These are phyloP conservation scores for Meteorus cinctellus DNA, from an alignment of 2,888 invertebrate genomes.

Conservation along the genomic window DNA sequence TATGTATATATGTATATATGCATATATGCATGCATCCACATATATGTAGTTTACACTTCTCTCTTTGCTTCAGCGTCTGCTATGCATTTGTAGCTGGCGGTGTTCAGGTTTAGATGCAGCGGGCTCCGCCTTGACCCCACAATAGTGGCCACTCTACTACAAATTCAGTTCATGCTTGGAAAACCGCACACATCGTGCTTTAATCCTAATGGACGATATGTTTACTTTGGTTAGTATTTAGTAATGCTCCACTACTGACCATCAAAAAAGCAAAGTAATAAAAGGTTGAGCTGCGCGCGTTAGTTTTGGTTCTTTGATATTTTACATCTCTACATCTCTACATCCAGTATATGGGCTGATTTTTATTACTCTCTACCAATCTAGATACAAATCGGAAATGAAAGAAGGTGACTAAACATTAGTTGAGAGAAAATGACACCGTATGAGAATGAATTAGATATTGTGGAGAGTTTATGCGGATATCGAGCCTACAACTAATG, in stretches of 20 bases:
- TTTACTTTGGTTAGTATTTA: slow-evolving; percentile 25
- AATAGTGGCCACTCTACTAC: slow-evolving; percentile 37
- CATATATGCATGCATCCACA: background rate
- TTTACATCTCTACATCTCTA: too few species aligned
- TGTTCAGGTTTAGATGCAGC: slow-evolving; percentile 55
- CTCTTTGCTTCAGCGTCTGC: slow-evolving; percentile 29
- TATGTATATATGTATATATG: too few species aligned
- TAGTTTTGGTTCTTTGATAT: too few species aligned
- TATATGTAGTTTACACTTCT: slow-evolving; percentile 20
- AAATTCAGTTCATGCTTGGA: slow-evolving; percentile 38
- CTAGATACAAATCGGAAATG: too few species aligned
- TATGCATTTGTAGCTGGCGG: slow-evolving; percentile 50
- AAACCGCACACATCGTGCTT: slow-evolving; percentile 30
- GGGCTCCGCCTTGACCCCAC: slow-evolving; percentile 52
- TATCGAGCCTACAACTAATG: too few species aligned
- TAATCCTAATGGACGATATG: slow-evolving; percentile 38
- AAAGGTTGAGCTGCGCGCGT: background rate
- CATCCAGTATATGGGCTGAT: too few species aligned
- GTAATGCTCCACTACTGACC: background rate
- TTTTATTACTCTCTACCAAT: too few species aligned
- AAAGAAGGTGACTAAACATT: too few species aligned
- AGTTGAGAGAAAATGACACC: too few species aligned
- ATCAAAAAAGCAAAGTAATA: background rate
- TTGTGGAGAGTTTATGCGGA: too few species aligned
- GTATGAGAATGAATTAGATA: too few species aligned